phyloP scores from a whole-genome alignment of 2,113 vertebrate genomes.

The Hypomesus transpacificus region DNA sequence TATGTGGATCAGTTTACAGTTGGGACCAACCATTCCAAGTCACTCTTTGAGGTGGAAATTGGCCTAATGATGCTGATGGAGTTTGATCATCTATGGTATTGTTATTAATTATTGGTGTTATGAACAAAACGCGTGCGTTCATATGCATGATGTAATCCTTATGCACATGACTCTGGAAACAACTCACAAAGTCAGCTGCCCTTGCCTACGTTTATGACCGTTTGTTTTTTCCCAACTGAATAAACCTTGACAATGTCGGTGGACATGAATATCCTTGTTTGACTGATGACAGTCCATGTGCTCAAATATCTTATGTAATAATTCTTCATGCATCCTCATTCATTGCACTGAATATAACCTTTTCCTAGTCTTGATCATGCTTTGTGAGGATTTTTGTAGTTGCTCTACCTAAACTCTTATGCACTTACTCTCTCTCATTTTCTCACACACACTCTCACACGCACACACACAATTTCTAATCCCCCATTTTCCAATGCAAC shows the following conservation, averaged over 20 bases:
- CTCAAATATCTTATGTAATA: no score
- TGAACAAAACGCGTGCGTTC: not conserved
- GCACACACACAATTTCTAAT: constrained; percentile 18
- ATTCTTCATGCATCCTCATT: constrained; percentile 13
- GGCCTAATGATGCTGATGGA: not conserved
- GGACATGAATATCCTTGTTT: no score
- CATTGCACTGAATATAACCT: not conserved
- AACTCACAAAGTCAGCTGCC: no score
- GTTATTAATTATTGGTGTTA: not conserved
- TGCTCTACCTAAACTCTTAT: not conserved
- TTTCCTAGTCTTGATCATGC: not conserved
- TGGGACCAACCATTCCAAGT: not conserved
- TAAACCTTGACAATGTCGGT: no score
- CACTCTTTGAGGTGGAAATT: not conserved
- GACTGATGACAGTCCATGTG: no score
- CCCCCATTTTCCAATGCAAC: constrained; percentile 19
- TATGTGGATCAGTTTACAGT: constrained; percentile 22
- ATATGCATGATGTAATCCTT: not conserved
- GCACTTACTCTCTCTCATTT: not conserved
- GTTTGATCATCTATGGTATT: not conserved
- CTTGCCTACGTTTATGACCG: no score
- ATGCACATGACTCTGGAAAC: not conserved
- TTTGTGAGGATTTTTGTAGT: not conserved
- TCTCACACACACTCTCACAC: not conserved
- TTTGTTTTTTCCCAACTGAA: no score